Conservation (phyloP, 92 coral and sea anemone species). For the Parazoanthus atlanticus region DNA sequence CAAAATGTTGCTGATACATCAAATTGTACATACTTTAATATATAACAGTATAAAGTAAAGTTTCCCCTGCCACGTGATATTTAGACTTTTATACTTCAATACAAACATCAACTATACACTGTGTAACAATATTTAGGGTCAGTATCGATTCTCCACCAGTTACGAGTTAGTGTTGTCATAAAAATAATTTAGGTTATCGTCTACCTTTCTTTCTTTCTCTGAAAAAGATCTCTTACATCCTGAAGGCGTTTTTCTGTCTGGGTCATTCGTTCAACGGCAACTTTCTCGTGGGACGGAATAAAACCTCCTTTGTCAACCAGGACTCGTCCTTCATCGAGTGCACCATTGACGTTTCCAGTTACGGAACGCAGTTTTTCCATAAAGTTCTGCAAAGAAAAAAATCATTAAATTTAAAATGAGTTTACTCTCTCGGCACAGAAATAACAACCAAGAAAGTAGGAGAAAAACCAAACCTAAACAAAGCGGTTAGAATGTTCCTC, state of each 20-base stretch:
- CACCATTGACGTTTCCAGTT: background rate
- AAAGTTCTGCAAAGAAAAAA: constrained; percentile 10
- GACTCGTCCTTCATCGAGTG: constrained; percentile 21
- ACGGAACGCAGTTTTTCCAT: background rate
- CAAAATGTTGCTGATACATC: too few relatives aligned
- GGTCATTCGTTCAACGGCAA: constrained; percentile 10
- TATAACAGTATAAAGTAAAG: too few relatives aligned
- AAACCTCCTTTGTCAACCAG: background rate
- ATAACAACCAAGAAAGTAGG: background rate
- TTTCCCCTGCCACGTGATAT: too few relatives aligned
- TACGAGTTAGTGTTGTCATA: background rate
- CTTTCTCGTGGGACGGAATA: constrained; percentile 1
- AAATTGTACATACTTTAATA: too few relatives aligned
- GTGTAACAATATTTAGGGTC: too few relatives aligned
- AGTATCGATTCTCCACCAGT: too few relatives aligned
- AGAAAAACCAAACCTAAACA: background rate
- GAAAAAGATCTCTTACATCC: constrained; percentile 1
- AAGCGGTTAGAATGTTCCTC: background rate
- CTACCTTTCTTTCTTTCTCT: constrained; percentile 33
- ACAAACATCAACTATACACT: too few relatives aligned
- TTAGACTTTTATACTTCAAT: too few relatives aligned
- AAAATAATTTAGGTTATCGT: background rate
- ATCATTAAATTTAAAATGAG: background rate
- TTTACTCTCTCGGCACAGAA: background rate
- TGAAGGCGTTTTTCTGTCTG: constrained; percentile 29